phyloP scores from a whole-genome alignment of 2,888 invertebrate genomes.

The Taphrorychus bicolor region DNA sequence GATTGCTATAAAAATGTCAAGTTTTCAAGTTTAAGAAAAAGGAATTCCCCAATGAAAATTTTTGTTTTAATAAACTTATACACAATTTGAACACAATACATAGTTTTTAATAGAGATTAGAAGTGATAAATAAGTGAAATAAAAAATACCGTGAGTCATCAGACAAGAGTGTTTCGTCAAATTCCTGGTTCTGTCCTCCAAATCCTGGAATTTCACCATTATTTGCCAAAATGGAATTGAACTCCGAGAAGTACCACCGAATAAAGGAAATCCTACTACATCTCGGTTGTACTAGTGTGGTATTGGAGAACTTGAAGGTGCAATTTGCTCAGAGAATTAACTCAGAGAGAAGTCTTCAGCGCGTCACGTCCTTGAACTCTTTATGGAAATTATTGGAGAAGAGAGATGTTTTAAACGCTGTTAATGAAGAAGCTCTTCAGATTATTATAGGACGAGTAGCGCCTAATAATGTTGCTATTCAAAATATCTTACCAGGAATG shows the following conservation, averaged over 20 bases:
- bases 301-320: conserved; percentile 6
- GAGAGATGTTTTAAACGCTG: conserved; percentile 45
- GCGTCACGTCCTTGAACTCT: conserved; percentile 40
- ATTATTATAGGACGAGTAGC: too few relatives aligned
- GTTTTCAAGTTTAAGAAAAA: too few relatives aligned
- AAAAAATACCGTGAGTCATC: too few relatives aligned
- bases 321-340: conserved; percentile 41
- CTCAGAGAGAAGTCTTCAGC: conserved; percentile 45
- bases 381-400: conserved; percentile 49
- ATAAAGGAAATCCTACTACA: background rate
- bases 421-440: conserved; percentile 40
- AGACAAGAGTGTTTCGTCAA: too few relatives aligned
- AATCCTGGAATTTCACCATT: too few relatives aligned
- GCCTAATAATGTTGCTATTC: conserved; percentile 9
- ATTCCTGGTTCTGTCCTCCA: too few relatives aligned
- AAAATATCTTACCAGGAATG: background rate
- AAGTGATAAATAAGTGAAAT: too few relatives aligned
- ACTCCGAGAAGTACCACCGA: background rate
- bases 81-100: too few relatives aligned
- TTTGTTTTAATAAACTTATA: too few relatives aligned
- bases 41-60: too few relatives aligned
- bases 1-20: too few relatives aligned
- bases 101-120: too few relatives aligned
- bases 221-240: background rate
- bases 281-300: background rate